Evolutionary conservation across 2,797 vertebrate genomes (phyloP).

Genomic region (Acanthopagrus latus): DNA sequence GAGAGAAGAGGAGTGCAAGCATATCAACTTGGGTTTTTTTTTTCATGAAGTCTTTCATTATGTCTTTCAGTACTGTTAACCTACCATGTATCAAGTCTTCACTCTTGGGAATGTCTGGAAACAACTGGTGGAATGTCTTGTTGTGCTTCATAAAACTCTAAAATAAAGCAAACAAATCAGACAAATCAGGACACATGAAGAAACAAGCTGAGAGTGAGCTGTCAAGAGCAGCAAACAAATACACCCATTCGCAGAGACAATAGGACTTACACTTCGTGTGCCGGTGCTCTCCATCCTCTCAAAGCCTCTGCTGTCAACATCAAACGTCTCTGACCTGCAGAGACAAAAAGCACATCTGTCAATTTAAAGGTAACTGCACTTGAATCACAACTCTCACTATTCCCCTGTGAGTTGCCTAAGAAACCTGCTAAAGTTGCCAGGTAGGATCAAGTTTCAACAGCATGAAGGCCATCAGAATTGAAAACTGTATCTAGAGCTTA

Average conservation of each 20-base stretch:
- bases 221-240: background rate
- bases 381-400: background rate
- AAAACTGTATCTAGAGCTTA: background rate
- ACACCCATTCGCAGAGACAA: too few species aligned
- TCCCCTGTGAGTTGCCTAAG: background rate
- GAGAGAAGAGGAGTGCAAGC: background rate
- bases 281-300: slow-evolving; percentile 71
- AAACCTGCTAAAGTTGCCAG: background rate
- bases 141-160: slow-evolving; percentile 87
- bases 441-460: background rate
- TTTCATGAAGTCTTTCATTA: background rate
- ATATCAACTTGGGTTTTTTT: background rate
- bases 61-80: slow-evolving; percentile 12
- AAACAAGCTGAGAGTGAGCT: background rate
- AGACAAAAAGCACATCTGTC: slow-evolving; percentile 4
- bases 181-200: background rate
- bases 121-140: slow-evolving; percentile 89
- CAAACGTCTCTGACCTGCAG: slow-evolving; percentile 86
- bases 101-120: slow-evolving; percentile 83
- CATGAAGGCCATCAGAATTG: background rate
- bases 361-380: background rate
- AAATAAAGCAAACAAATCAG: background rate
- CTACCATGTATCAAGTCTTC: slow-evolving; percentile 88
- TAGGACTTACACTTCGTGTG: slow-evolving; percentile 81
- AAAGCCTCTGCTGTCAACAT: slow-evolving; percentile 61